Evolutionary conservation across 2,888 invertebrate species (phyloP).

Genomic region (Campoplex nolae): DNA sequence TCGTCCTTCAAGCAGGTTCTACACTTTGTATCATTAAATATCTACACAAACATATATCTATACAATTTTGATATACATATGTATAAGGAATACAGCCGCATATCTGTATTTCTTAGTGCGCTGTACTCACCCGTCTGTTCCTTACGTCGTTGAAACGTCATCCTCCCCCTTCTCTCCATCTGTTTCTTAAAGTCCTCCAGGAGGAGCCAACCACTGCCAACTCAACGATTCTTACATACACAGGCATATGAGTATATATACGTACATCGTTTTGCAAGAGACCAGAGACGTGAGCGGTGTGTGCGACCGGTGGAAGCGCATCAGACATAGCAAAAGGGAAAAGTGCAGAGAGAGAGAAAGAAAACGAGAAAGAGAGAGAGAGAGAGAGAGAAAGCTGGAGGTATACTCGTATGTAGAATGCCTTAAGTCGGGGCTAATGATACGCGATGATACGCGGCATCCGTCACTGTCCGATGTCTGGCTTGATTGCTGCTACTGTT

Average conservation of each 20-base stretch:
- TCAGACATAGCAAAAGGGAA: conserved; percentile 56
- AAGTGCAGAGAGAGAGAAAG: not conserved
- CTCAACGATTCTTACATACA: conserved; percentile 34
- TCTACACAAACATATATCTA: not conserved
- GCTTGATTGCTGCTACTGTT: conserved; percentile 83
- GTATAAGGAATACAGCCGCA: conserved; percentile 50
- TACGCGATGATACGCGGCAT: conserved; percentile 83
- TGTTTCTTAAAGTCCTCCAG: conserved; percentile 36
- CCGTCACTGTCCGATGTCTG: conserved; percentile 83
- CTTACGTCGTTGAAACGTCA: conserved; percentile 61
- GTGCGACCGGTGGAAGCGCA: conserved; percentile 32
- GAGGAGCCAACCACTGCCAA: conserved; percentile 29
- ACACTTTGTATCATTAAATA: conserved; percentile 39
- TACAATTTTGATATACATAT: conserved; percentile 7
- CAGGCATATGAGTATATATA: conserved; percentile 2
- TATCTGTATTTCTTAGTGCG: conserved; percentile 44
- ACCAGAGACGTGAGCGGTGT: conserved; percentile 41
- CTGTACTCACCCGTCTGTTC: conserved; percentile 42
- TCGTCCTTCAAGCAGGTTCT: conserved; percentile 53
- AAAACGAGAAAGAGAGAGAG: not conserved
- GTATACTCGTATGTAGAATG: conserved; percentile 73
- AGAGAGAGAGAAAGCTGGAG: conserved; percentile 49
- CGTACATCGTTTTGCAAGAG: conserved; percentile 36
- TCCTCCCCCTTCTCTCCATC: conserved; percentile 43
- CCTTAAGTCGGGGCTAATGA: conserved; percentile 81